Base-by-base conservation (phyloP, 2,888 invertebrate species). In the Athetis lepigone region DNA sequence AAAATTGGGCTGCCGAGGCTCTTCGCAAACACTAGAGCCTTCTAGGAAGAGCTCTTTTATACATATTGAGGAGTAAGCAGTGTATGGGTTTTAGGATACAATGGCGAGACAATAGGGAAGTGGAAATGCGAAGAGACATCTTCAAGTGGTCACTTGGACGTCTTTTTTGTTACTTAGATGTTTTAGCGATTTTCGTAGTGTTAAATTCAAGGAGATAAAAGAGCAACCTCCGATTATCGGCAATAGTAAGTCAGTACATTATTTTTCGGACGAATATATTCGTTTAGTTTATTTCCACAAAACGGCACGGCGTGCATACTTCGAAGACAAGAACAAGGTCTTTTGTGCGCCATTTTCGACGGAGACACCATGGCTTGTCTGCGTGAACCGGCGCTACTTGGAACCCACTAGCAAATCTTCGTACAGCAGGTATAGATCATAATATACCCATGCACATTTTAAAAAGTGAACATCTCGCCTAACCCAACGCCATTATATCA, bases 391-490 rank as follows among this genome's bases (percentile, higher is more conserved):
- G 49, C 42, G 54, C 56, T 40, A 40, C 59, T 66, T 71, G 3
- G 70, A 75, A 13, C 47, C 50, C 46, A 43, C 62, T 83, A 93
- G 81, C 93, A 93, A 73, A 93, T 93, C 92, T 93, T 93, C 54
- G 93, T 93, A 82, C 92, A 93, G 80, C 93, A 92, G 36, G 92
- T 92, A 85, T 93, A 91, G 71, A 93, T 93, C 2, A 92, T 93
- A 64, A 93, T 93, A n/a, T n/a, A n/a, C n/a, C n/a, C n/a, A n/a
- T n/a, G n/a, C n/a, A n/a, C n/a, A n/a, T n/a, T n/a, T n/a, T n/a
- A n/a, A n/a, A n/a, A n/a, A n/a, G n/a, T n/a, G n/a, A n/a, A n/a
- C n/a, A n/a, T n/a, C n/a, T n/a, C n/a, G n/a, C n/a, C n/a, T n/a
- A n/a, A n/a, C n/a, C n/a, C n/a, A n/a, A n/a, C n/a, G n/a, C n/a